Evolutionary conservation across 2,888 invertebrate species (phyloP).

Genomic region (Andrena praecox): DNA sequence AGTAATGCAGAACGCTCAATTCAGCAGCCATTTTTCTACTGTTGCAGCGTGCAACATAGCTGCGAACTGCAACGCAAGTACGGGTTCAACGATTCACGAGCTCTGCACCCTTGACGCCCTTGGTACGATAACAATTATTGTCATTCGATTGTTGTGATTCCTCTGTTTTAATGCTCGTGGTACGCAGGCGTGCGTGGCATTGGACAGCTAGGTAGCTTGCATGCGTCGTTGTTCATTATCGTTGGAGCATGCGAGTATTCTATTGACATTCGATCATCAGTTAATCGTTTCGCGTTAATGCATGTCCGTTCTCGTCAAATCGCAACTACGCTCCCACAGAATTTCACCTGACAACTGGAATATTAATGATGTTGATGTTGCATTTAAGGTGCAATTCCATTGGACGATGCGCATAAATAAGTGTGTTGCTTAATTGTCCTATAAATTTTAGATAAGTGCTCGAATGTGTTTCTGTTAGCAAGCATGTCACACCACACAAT

Average conservation of each 20-base stretch:
- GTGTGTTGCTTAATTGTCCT: neutral
- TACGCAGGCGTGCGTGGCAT: neutral
- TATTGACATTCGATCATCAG: neutral
- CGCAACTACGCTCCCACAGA: neutral
- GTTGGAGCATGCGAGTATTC: conserved; percentile 15
- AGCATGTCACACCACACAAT: too few relatives aligned
- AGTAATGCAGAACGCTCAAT: neutral
- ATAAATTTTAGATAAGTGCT: neutral
- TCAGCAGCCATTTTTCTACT: conserved; percentile 69
- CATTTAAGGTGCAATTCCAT: conserved; percentile 1
- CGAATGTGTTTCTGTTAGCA: neutral
- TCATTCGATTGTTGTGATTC: conserved; percentile 17
- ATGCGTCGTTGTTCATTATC: neutral
- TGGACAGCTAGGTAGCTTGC: conserved; percentile 3
- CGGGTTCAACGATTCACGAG: conserved; percentile 78
- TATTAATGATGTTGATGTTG: neutral
- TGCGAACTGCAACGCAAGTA: conserved; percentile 70
- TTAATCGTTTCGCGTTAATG: neutral
- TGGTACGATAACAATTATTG: conserved; percentile 75
- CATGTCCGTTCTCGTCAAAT: conserved; percentile 11
- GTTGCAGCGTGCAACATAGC: conserved; percentile 82
- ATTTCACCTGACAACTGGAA: neutral
- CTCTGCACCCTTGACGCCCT: conserved; percentile 81
- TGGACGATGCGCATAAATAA: too few relatives aligned
- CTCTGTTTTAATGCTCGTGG: neutral